Evolutionary conservation across 2,113 vertebrate species (phyloP).

Genomic region (Ciconia maguari): DNA sequence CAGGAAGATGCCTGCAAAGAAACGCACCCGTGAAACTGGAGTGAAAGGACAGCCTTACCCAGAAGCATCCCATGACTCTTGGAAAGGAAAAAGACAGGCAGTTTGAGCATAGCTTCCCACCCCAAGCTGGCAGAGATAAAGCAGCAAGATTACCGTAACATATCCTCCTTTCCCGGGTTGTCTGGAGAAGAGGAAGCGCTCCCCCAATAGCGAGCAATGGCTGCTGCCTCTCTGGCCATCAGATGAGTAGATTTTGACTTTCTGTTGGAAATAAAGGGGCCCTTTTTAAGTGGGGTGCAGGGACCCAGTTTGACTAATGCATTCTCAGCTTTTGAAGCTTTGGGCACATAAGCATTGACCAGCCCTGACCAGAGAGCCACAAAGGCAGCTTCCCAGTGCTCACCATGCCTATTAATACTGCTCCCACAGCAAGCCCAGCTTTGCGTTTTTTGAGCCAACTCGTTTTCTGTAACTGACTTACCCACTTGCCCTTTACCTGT

Average conservation of each 20-base stretch:
- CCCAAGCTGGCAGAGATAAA: neutral
- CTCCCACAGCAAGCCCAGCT: neutral
- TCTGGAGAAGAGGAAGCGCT: conserved; percentile 35
- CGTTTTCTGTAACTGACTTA: neutral
- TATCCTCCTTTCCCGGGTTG: conserved; percentile 43
- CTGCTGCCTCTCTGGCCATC: conserved; percentile 66
- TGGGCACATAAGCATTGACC: neutral
- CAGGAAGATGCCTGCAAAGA: neutral
- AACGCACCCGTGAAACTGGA: neutral
- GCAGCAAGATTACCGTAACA: conserved; percentile 39
- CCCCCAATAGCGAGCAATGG: conserved; percentile 63
- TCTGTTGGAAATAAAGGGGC: conserved; percentile 18
- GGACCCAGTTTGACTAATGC: neutral
- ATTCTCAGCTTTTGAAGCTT: neutral
- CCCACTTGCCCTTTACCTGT: conserved; percentile 63
- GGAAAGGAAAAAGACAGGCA: neutral
- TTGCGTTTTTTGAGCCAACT: neutral
- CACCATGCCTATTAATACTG: neutral
- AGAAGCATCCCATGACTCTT: neutral
- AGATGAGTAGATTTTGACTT: conserved; percentile 49
- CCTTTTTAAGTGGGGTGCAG: neutral
- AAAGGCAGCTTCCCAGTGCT: neutral
- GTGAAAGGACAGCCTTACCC: neutral
- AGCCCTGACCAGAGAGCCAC: neutral
- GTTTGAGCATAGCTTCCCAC: neutral